These are phyloP conservation scores for Chaetodon auriga DNA, from an alignment of 2,113 vertebrate genomes.

Conservation along the genomic window DNA sequence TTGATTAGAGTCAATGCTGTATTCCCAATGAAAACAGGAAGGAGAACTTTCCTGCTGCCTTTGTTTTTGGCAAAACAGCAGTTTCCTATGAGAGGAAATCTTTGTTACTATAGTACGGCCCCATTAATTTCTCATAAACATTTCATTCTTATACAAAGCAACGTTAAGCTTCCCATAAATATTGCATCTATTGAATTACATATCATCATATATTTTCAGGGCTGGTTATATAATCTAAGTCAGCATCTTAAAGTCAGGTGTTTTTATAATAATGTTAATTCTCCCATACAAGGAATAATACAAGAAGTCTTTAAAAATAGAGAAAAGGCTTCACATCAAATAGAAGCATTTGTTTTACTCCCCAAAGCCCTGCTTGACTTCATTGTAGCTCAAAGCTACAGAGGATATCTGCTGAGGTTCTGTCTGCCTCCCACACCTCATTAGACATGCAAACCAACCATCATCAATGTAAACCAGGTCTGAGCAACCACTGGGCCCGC, in stretches of 20 bases:
- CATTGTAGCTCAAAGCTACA: neutral
- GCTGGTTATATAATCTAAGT: neutral
- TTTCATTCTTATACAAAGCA: neutral
- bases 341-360: neutral
- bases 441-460: slow-evolving; percentile 25
- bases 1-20: too few species aligned
- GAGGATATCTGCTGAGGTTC: slow-evolving; percentile 3
- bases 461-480: slow-evolving; percentile 30
- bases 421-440: neutral
- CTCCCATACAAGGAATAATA: neutral
- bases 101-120: too few species aligned
- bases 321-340: neutral
- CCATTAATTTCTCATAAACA: too few species aligned
- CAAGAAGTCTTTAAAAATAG: neutral
- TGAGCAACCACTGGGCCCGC: slow-evolving; percentile 20
- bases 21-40: neutral
- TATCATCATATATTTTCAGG: neutral
- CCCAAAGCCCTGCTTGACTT: neutral
- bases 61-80: neutral
- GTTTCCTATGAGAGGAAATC: neutral
- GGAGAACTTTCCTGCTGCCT: neutral
- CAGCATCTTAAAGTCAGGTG: neutral
- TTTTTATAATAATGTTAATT: neutral
- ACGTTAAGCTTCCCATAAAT: neutral
- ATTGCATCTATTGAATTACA: neutral